phyloP scores from a whole-genome alignment of 2,113 vertebrate species.

The Copsychus sechellarum region DNA sequence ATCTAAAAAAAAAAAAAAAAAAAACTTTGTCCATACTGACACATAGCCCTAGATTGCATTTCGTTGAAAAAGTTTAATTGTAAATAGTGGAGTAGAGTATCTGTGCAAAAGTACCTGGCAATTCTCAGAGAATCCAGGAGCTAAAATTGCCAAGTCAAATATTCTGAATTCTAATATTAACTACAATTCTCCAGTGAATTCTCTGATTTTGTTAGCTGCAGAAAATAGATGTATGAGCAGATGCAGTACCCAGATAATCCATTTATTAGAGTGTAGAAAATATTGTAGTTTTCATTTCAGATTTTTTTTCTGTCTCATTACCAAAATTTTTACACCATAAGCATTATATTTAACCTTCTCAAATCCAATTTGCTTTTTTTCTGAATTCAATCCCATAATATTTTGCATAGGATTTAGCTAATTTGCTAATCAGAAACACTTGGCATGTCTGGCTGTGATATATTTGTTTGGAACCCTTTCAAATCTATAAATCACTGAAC shows the following conservation, averaged over 20 bases:
- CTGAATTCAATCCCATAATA: background rate
- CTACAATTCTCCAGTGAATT: background rate
- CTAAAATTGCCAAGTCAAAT: background rate
- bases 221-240: background rate
- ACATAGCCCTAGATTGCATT: background rate
- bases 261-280: background rate
- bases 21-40: background rate
- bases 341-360: background rate
- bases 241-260: background rate
- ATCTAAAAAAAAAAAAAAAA: background rate
- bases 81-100: background rate
- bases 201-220: background rate
- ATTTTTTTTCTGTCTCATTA: background rate
- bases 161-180: slow-evolving; percentile 15
- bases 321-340: background rate
- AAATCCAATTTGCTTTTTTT: background rate
- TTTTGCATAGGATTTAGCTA: background rate
- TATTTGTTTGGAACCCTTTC: background rate
- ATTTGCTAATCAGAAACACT: background rate
- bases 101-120: background rate
- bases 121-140: background rate
- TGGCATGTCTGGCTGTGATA: background rate
- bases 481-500: background rate
- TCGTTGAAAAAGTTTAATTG: background rate
- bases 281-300: background rate